phyloP scores from a whole-genome alignment of 2,888 invertebrate genomes.

The Clanis bilineata region DNA sequence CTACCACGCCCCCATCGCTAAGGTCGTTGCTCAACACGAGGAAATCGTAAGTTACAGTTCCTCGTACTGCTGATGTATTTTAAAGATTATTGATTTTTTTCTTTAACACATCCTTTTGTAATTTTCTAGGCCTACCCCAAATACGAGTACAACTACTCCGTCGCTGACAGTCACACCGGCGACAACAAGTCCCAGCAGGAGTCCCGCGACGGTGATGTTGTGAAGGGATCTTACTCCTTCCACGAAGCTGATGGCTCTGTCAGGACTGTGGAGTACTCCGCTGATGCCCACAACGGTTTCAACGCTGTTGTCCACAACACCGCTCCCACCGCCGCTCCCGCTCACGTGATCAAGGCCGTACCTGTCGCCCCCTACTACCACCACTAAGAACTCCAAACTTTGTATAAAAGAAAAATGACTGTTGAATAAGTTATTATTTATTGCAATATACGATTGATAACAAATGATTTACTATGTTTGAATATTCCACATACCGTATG shows the following conservation, averaged over 20 bases:
- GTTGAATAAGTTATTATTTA: conserved; percentile 52
- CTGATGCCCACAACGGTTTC: conserved; percentile 78
- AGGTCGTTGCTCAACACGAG: conserved; percentile 42
- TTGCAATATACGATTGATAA: conserved; percentile 44
- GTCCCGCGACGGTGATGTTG: conserved; percentile 76
- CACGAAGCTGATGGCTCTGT: conserved; percentile 81
- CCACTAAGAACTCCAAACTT: conserved; percentile 34
- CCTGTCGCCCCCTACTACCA: conserved; percentile 59
- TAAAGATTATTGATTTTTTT: not conserved
- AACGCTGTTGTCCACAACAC: conserved; percentile 66
- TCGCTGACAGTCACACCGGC: conserved; percentile 80
- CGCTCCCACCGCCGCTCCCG: conserved; percentile 55
- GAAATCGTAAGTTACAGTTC: conserved; percentile 37
- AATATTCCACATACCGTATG: conserved; percentile 20
- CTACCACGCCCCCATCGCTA: conserved; percentile 39
- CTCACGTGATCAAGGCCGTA: conserved; percentile 49
- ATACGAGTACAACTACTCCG: conserved; percentile 80
- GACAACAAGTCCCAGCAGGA: conserved; percentile 82
- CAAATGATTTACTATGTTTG: conserved; percentile 14
- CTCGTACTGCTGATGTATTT: not conserved
- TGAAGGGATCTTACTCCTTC: conserved; percentile 79
- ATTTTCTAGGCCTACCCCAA: conserved; percentile 63
- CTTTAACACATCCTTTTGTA: not conserved
- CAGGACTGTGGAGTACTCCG: conserved; percentile 79
- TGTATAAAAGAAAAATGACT: conserved; percentile 25